Percentiles rank a stretch among this genome's conserved stretches.
These are phyloP conservation scores for Rousettus madagascariensis DNA, from an alignment of 2,797 vertebrate genomes.

Conservation along the genomic window DNA sequence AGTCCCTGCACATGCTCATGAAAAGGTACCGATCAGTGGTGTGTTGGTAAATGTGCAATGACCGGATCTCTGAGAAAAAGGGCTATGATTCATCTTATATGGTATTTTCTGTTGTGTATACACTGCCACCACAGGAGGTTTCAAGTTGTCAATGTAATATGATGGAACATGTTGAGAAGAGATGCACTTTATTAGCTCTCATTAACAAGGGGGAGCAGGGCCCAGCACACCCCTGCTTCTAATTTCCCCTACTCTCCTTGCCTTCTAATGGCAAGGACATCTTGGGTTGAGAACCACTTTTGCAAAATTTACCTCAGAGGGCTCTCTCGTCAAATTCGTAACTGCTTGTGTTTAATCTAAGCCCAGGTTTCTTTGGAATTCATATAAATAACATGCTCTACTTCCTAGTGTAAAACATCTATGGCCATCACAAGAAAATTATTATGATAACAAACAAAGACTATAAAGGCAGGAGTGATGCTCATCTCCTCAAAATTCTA, in stretches of 20 bases:
- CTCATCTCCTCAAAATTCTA: background rate
- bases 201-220: background rate
- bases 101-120: background rate
- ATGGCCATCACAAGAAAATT: background rate
- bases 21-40: background rate
- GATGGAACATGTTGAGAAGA: background rate
- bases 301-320: background rate
- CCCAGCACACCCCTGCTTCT: background rate
- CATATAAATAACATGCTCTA: background rate
- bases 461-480: background rate
- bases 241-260: background rate
- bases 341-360: background rate
- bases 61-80: background rate
- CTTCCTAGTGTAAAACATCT: background rate
- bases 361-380: background rate
- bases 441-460: background rate
- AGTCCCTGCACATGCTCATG: accelerated
- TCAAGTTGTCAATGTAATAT: background rate
- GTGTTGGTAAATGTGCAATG: background rate
- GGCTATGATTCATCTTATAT: background rate
- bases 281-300: background rate
- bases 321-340: background rate
- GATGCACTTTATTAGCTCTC: background rate
- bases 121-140: background rate
- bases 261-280: background rate